Evolutionary conservation across 1,140 invertebrate species (phyloP).

Genomic region (Maconellicoccus hirsutus): DNA sequence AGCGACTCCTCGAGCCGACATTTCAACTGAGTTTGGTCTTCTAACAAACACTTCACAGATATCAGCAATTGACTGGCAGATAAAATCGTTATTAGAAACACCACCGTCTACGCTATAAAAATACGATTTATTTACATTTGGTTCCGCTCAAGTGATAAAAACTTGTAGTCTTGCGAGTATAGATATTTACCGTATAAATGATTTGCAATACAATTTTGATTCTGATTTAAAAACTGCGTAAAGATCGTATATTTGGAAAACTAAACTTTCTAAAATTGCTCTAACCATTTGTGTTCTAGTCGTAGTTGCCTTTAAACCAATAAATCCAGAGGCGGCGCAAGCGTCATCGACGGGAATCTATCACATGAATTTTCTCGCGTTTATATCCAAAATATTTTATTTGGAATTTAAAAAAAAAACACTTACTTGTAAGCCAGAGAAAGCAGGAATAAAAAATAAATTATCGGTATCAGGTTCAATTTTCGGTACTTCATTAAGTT

Average conservation of each 20-base stretch:
- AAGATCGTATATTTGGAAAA: slow-evolving; percentile 67
- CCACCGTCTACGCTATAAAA: slow-evolving; percentile 77
- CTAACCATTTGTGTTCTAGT: slow-evolving; percentile 65
- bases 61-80: slow-evolving; percentile 75
- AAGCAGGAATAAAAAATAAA: slow-evolving; percentile 83
- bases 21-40: neutral
- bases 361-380: slow-evolving; percentile 9
- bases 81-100: slow-evolving; percentile 80
- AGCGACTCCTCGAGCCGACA: neutral
- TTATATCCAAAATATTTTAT: too few species aligned
- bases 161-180: too few species aligned
- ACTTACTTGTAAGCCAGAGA: slow-evolving; percentile 73
- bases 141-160: slow-evolving; percentile 10
- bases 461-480: slow-evolving; percentile 62
- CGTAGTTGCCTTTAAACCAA: slow-evolving; percentile 71
- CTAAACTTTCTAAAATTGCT: slow-evolving; percentile 75
- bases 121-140: neutral
- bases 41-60: neutral
- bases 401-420: slow-evolving; percentile 6
- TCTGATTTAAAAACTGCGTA: slow-evolving; percentile 56
- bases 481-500: slow-evolving; percentile 56
- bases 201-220: slow-evolving; percentile 31
- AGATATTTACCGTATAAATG: neutral
- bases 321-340: slow-evolving; percentile 64
- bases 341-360: slow-evolving; percentile 81